phyloP scores from a whole-genome alignment of 2,113 vertebrate genomes.

The Mustelus asterias region DNA sequence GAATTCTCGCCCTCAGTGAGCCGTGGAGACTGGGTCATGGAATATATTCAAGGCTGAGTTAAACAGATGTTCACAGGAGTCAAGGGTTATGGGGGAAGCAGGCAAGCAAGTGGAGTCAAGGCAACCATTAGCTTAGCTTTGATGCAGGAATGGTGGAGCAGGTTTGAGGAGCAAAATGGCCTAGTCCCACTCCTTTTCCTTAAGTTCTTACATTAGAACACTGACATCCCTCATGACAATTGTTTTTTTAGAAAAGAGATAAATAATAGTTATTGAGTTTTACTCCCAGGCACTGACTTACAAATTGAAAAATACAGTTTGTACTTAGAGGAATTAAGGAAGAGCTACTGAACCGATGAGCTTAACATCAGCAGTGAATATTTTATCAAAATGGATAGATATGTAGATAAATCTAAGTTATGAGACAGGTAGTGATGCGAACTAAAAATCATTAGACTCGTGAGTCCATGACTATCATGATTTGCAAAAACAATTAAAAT shows the following conservation, averaged over 20 bases:
- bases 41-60: too few relatives aligned
- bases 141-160: too few relatives aligned
- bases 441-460: background rate
- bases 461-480: background rate
- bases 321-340: background rate
- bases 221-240: background rate
- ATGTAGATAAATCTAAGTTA: constrained; percentile 18
- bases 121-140: too few relatives aligned
- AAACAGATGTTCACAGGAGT: too few relatives aligned
- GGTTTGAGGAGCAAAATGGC: too few relatives aligned
- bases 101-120: too few relatives aligned
- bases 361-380: background rate
- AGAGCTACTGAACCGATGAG: background rate
- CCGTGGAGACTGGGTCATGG: too few relatives aligned
- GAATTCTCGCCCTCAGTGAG: too few relatives aligned
- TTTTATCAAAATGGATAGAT: background rate
- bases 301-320: background rate
- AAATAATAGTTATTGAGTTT: background rate
- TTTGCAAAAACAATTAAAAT: constrained; percentile 27
- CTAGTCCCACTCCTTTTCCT: too few relatives aligned
- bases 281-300: background rate
- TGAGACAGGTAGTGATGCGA: background rate
- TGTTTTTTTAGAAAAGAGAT: background rate
- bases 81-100: too few relatives aligned
- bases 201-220: background rate